Base-by-base conservation (phyloP, 2,888 invertebrate species). In the Litoditis marina region DNA sequence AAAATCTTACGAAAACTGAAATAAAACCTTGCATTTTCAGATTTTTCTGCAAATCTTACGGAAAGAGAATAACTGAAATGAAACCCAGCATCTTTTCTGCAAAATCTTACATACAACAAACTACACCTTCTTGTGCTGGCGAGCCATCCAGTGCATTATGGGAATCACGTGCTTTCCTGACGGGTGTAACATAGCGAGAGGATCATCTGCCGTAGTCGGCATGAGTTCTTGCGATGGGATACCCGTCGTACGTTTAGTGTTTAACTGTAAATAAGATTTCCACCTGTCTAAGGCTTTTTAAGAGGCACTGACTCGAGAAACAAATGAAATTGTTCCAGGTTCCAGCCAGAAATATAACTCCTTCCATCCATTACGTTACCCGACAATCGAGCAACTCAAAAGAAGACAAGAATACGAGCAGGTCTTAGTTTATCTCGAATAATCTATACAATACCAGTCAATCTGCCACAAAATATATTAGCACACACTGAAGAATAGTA, bases 161-260 rank as follows among this genome's bases (percentile, higher is more conserved):
- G 85, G 85, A 16, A 85, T 84, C 59, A 85, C 85, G 77, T 83
- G 85, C 61, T 83, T 82, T 34, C 86, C 86, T 28, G 77, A 76
- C n/a, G 81, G 78, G 46, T 85, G 78, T 79, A 85, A 65, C 70
- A 85, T 82, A 2, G 85, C 86, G 39, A 84, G 84, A 5, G 84
- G 85, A 55, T 84, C 82, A 49, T 83, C 78, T 5, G 83, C 69
- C 7, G 81, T 79, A 30, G 82, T 82, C 61, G 79, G 79, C 78
- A 81, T 79, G 63, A 83, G 64, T 58, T 83, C 83, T 49, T 80
- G 78, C 34, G 91, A 88, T 7, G 98, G 98, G 80, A 98, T 98
- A 44, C 98, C 98, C 36, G 96, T 95, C 82, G 92, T 94, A 80
- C 94, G 69, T 31, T 76, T 73, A 30, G 72, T 69, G 65, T 76